Conservation (phyloP, 2,888 invertebrate genomes). For the Teinopalpus imperialis region DNA sequence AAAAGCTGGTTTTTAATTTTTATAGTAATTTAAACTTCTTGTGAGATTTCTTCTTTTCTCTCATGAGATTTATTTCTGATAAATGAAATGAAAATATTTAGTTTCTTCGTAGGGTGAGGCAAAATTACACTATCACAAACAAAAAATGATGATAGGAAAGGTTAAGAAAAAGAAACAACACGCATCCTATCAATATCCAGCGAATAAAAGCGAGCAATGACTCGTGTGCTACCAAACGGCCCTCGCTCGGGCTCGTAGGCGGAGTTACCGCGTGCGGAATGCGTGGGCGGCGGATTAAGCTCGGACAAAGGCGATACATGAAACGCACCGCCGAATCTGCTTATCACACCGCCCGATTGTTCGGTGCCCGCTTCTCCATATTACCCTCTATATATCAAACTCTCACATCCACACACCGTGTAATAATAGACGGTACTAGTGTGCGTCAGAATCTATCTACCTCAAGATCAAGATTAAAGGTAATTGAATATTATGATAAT, state of each 20-base stretch:
- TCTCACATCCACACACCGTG: conserved; percentile 47
- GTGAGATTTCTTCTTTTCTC: too few relatives aligned
- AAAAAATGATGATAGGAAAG: too few relatives aligned
- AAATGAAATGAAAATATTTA: too few relatives aligned
- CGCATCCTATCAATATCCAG: too few relatives aligned
- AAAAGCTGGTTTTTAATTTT: too few relatives aligned
- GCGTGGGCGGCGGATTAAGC: conserved; percentile 62
- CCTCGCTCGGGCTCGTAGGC: not conserved
- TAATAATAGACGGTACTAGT: conserved; percentile 1
- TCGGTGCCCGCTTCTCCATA: conserved; percentile 62
- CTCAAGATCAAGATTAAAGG: conserved; percentile 21
- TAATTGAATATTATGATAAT: conserved; percentile 22
- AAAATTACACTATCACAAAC: too few relatives aligned
- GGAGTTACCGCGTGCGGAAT: conserved; percentile 33
- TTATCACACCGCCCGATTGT: conserved; percentile 73
- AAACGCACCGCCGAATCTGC: conserved; percentile 75
- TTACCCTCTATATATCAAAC: conserved; percentile 68
- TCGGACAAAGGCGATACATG: conserved; percentile 73
- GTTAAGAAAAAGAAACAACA: too few relatives aligned
- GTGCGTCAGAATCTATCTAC: not conserved
- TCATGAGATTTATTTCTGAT: too few relatives aligned
- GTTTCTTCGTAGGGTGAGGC: too few relatives aligned
- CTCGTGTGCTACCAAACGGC: not conserved
- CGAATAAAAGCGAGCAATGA: too few relatives aligned
- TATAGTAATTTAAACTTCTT: too few relatives aligned